phyloP scores from a whole-genome alignment of 1,140 invertebrate genomes.

The Oreohelix idahoensis region DNA sequence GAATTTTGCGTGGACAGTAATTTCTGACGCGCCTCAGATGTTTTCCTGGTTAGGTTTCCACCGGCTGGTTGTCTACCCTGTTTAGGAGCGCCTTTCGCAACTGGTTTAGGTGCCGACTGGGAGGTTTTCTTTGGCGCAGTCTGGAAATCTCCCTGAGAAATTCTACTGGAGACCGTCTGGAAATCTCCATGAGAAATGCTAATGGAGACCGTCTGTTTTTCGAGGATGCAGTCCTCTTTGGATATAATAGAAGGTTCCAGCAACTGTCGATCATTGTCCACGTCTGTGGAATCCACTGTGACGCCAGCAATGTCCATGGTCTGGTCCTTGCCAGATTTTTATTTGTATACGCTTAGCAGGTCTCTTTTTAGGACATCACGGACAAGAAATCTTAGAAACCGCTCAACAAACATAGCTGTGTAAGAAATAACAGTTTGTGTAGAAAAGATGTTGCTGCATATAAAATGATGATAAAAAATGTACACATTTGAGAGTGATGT shows the following conservation, averaged over 20 bases:
- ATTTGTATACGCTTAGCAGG: background rate
- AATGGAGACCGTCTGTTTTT: background rate
- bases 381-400: no score
- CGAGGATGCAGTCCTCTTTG: background rate
- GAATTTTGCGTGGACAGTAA: background rate
- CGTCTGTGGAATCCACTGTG: background rate
- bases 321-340: background rate
- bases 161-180: background rate
- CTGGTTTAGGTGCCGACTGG: background rate
- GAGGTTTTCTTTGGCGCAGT: background rate
- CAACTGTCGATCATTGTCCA: background rate
- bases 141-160: background rate
- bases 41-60: background rate
- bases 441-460: no score
- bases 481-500: no score
- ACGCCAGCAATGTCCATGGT: background rate
- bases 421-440: no score
- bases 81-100: background rate
- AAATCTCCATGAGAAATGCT: background rate
- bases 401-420: no score
- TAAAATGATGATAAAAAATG: no score
- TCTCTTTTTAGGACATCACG: background rate
- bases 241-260: background rate
- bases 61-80: background rate
- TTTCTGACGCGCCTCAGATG: background rate